These are phyloP conservation scores for Nasonia oneida DNA, from an alignment of 2,888 invertebrate genomes.

Conservation along the genomic window DNA sequence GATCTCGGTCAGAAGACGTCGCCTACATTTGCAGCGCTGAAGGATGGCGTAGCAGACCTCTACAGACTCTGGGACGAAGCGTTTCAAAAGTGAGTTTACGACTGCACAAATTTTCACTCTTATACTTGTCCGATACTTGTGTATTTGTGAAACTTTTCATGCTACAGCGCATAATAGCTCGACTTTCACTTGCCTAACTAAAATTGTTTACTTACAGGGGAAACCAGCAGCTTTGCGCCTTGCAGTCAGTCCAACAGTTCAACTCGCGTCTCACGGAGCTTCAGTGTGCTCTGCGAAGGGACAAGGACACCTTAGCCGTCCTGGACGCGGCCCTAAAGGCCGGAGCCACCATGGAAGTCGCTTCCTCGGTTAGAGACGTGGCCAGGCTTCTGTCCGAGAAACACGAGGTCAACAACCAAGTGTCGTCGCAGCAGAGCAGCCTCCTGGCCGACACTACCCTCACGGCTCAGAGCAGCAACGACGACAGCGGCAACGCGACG, in stretches of 20 bases:
- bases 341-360: slow-evolving; percentile 79
- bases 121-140: neutral
- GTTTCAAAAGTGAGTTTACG: slow-evolving; percentile 83
- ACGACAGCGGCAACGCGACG: slow-evolving; percentile 57
- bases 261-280: slow-evolving; percentile 88
- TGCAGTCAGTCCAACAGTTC: slow-evolving; percentile 88
- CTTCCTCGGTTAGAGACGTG: slow-evolving; percentile 82
- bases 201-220: slow-evolving; percentile 81
- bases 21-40: slow-evolving; percentile 80
- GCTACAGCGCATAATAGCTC: neutral
- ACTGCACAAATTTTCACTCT: neutral
- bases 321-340: slow-evolving; percentile 80
- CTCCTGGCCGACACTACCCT: neutral
- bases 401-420: slow-evolving; percentile 74
- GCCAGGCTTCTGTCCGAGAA: slow-evolving; percentile 82
- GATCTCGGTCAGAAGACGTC: slow-evolving; percentile 80
- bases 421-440: slow-evolving; percentile 5
- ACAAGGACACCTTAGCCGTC: slow-evolving; percentile 82
- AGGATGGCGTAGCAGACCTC: slow-evolving; percentile 84
- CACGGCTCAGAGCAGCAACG: slow-evolving; percentile 17
- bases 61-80: slow-evolving; percentile 87
- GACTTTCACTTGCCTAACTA: neutral
- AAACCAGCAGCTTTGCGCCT: slow-evolving; percentile 85
- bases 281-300: slow-evolving; percentile 87
- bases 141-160: neutral